Percentiles rank a stretch among this genome's conserved stretches.
Conservation (phyloP, 2,113 vertebrate genomes). For the Ivindomyrus marchei region DNA sequence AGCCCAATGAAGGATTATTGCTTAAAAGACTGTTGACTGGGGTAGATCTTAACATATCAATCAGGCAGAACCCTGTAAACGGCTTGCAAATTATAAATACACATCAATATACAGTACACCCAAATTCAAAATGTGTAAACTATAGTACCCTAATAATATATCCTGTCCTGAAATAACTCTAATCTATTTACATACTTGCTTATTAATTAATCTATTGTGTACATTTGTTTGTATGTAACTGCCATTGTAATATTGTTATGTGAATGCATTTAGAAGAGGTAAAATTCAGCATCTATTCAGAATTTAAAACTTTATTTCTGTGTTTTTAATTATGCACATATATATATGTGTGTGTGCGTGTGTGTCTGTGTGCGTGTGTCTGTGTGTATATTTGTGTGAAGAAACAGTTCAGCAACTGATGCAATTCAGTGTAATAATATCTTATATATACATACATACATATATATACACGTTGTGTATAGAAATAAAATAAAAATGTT, state of each 20-base stretch:
- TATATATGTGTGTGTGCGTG: not conserved
- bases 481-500: not conserved
- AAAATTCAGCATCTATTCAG: not conserved
- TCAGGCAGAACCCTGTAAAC: conserved; percentile 50
- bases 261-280: not conserved
- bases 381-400: not conserved
- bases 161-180: not conserved
- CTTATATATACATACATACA: not conserved
- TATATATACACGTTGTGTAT: not conserved
- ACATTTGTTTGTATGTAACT: not conserved
- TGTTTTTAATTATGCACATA: not conserved
- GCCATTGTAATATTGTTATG: not conserved
- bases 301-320: not conserved
- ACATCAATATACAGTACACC: conserved; percentile 38
- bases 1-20: conserved; percentile 68
- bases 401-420: not conserved
- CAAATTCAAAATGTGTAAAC: conserved; percentile 18
- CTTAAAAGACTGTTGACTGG: conserved; percentile 69
- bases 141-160: not conserved
- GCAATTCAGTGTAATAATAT: conserved; percentile 15
- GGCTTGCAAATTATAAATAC: conserved; percentile 50
- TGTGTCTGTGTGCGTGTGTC: not conserved
- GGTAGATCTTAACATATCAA: conserved; percentile 65
- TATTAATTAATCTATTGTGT: not conserved
- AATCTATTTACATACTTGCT: not conserved